A percentile compares a stretch with the other conserved stretches of the same genome.
phyloP scores from a whole-genome alignment of 1,140 invertebrate species.

The Heliconius nattereri region DNA sequence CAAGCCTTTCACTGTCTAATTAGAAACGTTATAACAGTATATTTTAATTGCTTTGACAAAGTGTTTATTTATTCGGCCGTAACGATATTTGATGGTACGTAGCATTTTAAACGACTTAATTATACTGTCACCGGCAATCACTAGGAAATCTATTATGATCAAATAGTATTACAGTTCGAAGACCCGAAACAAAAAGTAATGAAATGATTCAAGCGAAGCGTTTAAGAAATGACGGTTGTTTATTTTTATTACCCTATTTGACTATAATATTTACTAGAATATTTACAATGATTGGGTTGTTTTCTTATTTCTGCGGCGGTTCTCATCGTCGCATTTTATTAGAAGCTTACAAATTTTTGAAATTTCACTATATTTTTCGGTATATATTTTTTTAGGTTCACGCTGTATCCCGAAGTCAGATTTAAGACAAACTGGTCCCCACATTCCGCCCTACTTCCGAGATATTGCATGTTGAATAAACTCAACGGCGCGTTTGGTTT shows the following conservation, averaged over 20 bases:
- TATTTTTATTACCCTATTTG: slow-evolving; percentile 4
- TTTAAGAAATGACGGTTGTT: slow-evolving; percentile 30
- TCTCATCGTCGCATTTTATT: too few relatives aligned
- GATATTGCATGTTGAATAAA: too few relatives aligned
- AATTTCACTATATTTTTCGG: too few relatives aligned
- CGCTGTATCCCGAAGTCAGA: too few relatives aligned
- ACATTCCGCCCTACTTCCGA: too few relatives aligned
- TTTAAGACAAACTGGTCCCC: too few relatives aligned
- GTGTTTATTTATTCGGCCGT: slow-evolving; percentile 16
- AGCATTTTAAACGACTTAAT: neutral
- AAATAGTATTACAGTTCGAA: slow-evolving; percentile 27
- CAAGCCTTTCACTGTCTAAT: slow-evolving; percentile 7
- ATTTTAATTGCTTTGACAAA: slow-evolving; percentile 8
- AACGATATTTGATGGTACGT: slow-evolving; percentile 15
- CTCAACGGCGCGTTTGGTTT: too few relatives aligned
- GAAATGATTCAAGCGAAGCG: slow-evolving; percentile 32
- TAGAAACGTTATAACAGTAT: slow-evolving; percentile 1
- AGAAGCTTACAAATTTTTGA: too few relatives aligned
- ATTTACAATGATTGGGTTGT: neutral
- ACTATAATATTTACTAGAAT: too few relatives aligned
- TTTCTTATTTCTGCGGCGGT: neutral
- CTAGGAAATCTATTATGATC: slow-evolving; percentile 23
- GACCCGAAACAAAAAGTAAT: slow-evolving; percentile 34
- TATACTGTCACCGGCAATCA: neutral
- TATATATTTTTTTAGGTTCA: too few relatives aligned